phyloP scores from a whole-genome alignment of 2,888 invertebrate species.

The Boloria euphrosyne region DNA sequence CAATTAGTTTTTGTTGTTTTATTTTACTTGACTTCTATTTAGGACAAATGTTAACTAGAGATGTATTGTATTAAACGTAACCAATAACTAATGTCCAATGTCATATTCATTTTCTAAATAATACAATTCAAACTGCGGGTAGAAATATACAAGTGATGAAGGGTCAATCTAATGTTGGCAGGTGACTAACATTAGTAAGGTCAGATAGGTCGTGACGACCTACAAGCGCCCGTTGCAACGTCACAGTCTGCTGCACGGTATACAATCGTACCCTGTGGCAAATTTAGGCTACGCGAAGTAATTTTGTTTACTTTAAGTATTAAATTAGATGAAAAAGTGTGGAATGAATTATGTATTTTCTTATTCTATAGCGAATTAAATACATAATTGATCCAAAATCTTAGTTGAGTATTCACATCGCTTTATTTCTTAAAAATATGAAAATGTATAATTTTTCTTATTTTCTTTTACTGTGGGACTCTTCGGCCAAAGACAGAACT shows the following conservation, averaged over 20 bases:
- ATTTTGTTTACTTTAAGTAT: no score
- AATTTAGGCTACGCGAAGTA: constrained; percentile 4
- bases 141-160: constrained; percentile 13
- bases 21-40: no score
- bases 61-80: not conserved
- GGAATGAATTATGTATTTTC: not conserved
- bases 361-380: no score
- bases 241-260: constrained; percentile 35
- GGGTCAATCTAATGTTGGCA: constrained; percentile 30
- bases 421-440: no score
- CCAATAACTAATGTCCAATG: not conserved
- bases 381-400: no score
- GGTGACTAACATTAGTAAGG: constrained; percentile 45
- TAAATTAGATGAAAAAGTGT: not conserved
- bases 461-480: no score
- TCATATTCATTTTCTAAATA: not conserved
- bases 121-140: not conserved
- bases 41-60: no score
- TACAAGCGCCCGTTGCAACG: constrained; percentile 43
- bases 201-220: constrained; percentile 50
- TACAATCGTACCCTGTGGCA: constrained; percentile 13
- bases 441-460: no score
- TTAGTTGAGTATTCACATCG: no score
- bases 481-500: no score
- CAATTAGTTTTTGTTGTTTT: no score